phyloP scores from a whole-genome alignment of 2,113 vertebrate genomes.

The Ophthalmolycus amberensis region DNA sequence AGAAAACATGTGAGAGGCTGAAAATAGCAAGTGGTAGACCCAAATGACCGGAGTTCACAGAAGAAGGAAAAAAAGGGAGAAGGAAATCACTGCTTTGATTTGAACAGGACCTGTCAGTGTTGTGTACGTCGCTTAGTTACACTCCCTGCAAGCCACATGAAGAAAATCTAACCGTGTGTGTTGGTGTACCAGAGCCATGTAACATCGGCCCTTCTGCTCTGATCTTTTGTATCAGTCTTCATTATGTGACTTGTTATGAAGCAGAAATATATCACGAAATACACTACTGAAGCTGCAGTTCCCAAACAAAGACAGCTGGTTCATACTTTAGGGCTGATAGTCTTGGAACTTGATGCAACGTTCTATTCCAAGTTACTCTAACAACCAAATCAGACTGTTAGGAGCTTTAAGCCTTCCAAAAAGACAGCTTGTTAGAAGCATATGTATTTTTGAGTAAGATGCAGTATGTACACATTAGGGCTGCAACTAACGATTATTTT shows the following conservation, averaged over 20 bases:
- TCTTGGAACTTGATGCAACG: constrained; percentile 15
- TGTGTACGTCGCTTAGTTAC: not conserved
- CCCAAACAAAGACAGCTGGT: constrained; percentile 47
- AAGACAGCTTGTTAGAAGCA: constrained; percentile 30
- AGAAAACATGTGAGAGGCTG: constrained; percentile 6
- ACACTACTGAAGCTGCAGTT: not conserved
- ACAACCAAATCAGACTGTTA: constrained; percentile 14
- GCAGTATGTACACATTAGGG: not conserved
- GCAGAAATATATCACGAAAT: not conserved
- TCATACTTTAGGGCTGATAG: constrained; percentile 21
- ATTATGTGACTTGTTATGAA: constrained; percentile 1
- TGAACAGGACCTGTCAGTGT: constrained; percentile 15
- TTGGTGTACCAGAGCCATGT: constrained; percentile 1
- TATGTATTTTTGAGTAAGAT: constrained; percentile 15
- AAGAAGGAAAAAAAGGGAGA: not conserved
- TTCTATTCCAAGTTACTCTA: constrained; percentile 11
- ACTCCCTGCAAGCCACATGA: constrained; percentile 6
- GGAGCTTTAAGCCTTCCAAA: constrained; percentile 4
- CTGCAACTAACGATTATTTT: too few species aligned
- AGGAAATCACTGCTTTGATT: constrained; percentile 20
- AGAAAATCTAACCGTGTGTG: not conserved
- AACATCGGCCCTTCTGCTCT: not conserved
- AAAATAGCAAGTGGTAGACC: constrained; percentile 31
- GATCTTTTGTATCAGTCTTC: not conserved
- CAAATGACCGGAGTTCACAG: constrained; percentile 3